Conservation (phyloP, 2,888 invertebrate genomes). For the Alloplasta piceator region DNA sequence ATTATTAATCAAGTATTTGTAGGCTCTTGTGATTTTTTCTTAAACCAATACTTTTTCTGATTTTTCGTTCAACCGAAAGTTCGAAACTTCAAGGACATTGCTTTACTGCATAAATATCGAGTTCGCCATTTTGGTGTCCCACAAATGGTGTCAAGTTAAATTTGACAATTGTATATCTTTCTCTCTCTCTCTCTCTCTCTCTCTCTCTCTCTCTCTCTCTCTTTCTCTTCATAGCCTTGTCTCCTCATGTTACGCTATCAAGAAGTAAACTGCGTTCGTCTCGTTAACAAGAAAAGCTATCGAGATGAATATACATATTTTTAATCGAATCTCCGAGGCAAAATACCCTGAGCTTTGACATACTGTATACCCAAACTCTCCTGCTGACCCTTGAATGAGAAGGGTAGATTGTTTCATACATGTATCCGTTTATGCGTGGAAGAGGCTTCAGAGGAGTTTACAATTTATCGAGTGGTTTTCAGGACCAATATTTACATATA, state of each 20-base stretch:
- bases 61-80: no score
- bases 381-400: conserved; percentile 30
- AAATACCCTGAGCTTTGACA: conserved; percentile 37
- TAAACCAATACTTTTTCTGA: no score
- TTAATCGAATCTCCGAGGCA: conserved; percentile 22
- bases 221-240: neutral
- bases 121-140: no score
- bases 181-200: conserved; percentile 7
- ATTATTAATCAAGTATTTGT: no score
- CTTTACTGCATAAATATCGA: no score
- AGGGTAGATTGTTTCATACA: conserved; percentile 31
- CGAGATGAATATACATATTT: neutral
- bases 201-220: conserved; percentile 1
- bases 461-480: conserved; percentile 24
- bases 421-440: neutral
- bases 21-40: no score
- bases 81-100: no score
- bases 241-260: conserved; percentile 5
- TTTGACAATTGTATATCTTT: neutral
- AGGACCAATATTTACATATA: conserved; percentile 62
- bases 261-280: conserved; percentile 13
- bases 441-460: conserved; percentile 26
- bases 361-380: conserved; percentile 32
- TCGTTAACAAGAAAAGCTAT: conserved; percentile 24
- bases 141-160: no score